A percentile compares a stretch with the other conserved stretches of the same genome.
Evolutionary conservation across 2,797 vertebrate species (phyloP).

Genomic region (Pyrocephalus nanus): DNA sequence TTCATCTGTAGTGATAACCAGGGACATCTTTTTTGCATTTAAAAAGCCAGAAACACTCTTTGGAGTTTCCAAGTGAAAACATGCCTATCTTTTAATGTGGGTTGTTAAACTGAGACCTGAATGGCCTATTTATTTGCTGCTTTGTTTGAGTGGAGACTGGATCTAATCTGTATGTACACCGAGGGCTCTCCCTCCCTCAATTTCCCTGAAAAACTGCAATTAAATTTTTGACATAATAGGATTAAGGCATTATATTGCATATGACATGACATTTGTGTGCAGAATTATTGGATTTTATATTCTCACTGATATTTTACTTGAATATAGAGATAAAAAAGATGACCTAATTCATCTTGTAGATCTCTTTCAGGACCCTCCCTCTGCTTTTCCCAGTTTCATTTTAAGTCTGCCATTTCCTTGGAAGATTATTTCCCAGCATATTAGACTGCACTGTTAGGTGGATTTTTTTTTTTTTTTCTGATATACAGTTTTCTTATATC

Average conservation of each 20-base stretch:
- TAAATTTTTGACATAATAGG: constrained; percentile 49
- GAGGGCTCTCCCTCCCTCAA: constrained; percentile 15
- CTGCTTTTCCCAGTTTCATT: constrained; percentile 16
- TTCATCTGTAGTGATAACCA: constrained; percentile 10
- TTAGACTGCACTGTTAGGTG: neutral
- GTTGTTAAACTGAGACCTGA: constrained; percentile 49
- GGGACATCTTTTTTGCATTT: constrained; percentile 20
- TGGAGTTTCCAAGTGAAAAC: constrained; percentile 43
- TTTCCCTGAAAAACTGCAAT: constrained; percentile 52
- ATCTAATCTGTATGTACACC: constrained; percentile 58
- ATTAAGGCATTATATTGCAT: constrained; percentile 39
- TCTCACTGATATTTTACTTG: constrained; percentile 34
- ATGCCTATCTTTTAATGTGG: constrained; percentile 36
- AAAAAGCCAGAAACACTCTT: constrained; percentile 8
- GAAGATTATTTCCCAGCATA: constrained; percentile 19
- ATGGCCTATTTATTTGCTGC: constrained; percentile 53
- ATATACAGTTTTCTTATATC: neutral
- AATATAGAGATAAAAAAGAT: constrained; percentile 26
- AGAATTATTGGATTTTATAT: constrained; percentile 40
- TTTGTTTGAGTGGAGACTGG: constrained; percentile 53
- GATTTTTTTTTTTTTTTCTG: neutral
- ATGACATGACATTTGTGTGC: constrained; percentile 33
- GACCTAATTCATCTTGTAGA: constrained; percentile 5
- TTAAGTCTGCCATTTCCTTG: neutral
- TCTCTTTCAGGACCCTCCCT: neutral